Evolutionary conservation across 2,797 vertebrate species (phyloP).

Genomic region (Chloroceryle inda): DNA sequence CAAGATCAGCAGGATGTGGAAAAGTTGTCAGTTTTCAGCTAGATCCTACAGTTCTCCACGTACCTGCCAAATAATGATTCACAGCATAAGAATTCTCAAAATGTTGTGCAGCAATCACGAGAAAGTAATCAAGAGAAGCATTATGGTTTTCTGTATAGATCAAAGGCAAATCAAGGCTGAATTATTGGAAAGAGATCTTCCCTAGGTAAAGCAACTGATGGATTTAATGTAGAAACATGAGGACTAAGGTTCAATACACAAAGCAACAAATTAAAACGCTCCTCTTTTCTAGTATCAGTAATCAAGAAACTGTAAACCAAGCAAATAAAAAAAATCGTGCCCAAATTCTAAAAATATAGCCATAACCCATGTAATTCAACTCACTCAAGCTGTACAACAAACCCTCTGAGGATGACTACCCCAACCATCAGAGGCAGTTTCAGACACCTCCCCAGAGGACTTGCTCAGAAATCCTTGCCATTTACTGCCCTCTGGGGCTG

Average conservation of each 20-base stretch:
- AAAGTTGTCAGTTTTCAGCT: background rate
- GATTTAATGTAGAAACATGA: background rate
- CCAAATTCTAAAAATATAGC: background rate
- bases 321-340: background rate
- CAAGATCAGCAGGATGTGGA: slow-evolving; percentile 30
- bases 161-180: background rate
- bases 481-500: background rate
- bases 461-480: background rate
- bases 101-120: background rate
- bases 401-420: background rate
- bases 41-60: background rate
- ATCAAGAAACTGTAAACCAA: background rate
- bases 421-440: background rate
- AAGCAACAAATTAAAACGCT: background rate
- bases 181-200: background rate
- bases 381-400: background rate
- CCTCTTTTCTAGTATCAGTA: background rate
- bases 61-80: slow-evolving; percentile 42
- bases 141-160: background rate
- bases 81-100: slow-evolving; percentile 12
- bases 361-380: background rate
- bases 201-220: background rate
- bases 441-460: background rate
- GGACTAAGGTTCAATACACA: background rate
- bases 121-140: background rate